Evolutionary conservation across 2,113 vertebrate species (phyloP).

Genomic region (Gymnarchus niloticus): DNA sequence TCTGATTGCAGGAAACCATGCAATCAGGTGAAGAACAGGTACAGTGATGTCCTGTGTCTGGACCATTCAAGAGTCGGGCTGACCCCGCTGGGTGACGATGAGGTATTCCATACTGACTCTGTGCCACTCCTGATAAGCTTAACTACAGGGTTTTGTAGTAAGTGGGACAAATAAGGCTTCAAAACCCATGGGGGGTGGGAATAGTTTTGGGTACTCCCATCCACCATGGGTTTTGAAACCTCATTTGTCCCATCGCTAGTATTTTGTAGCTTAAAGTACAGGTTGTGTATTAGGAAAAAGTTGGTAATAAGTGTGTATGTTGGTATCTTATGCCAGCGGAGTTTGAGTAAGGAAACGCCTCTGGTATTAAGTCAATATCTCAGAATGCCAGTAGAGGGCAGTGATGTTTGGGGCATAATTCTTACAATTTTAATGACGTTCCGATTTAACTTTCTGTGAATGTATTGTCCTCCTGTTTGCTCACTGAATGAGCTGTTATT

Average conservation of each 20-base stretch:
- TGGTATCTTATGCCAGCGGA: background rate
- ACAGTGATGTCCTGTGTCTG: conserved; percentile 71
- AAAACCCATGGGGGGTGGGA: no score
- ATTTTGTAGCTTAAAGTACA: background rate
- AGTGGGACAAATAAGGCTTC: no score
- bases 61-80: conserved; percentile 68
- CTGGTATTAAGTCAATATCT: background rate
- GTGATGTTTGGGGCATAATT: background rate
- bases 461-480: background rate
- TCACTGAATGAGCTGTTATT: background rate
- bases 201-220: no score
- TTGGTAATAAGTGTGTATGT: background rate
- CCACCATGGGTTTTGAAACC: no score
- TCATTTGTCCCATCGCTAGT: background rate
- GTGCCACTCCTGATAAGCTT: no score
- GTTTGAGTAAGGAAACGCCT: background rate
- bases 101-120: conserved; percentile 67
- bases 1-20: conserved; percentile 52
- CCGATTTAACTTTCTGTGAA: background rate
- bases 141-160: background rate
- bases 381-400: background rate
- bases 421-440: background rate
- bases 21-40: conserved; percentile 73
- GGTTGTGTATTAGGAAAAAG: background rate
- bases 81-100: conserved; percentile 55